phyloP scores from a whole-genome alignment of 2,888 invertebrate genomes.

The Drosophila antonietae region DNA sequence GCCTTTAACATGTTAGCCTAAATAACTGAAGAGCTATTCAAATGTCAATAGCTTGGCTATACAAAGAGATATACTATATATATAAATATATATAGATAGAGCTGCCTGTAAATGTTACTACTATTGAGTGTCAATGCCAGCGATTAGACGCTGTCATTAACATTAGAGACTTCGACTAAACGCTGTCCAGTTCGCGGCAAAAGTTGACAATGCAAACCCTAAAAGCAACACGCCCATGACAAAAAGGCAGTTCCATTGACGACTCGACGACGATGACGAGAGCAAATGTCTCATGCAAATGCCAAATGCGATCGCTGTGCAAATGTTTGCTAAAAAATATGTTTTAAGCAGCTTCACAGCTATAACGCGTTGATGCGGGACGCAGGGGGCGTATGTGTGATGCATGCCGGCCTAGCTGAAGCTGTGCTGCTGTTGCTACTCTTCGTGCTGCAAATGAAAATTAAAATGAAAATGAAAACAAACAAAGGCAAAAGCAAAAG shows the following conservation, averaged over 20 bases:
- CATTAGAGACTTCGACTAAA: slow-evolving; percentile 25
- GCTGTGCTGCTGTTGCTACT: not conserved
- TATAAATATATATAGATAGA: not conserved
- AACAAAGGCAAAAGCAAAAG: slow-evolving; percentile 7
- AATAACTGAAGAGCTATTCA: not conserved
- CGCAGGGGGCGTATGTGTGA: slow-evolving; percentile 60
- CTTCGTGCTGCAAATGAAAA: slow-evolving; percentile 11
- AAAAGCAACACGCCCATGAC: slow-evolving; percentile 30
- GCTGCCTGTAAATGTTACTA: not conserved
- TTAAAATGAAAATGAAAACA: slow-evolving; percentile 23
- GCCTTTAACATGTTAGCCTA: not conserved
- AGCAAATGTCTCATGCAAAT: slow-evolving; percentile 48
- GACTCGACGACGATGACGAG: slow-evolving; percentile 19
- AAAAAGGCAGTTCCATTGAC: slow-evolving; percentile 33
- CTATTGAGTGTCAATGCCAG: slow-evolving; percentile 42
- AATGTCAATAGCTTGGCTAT: not conserved
- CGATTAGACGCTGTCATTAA: slow-evolving; percentile 48
- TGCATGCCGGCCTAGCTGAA: slow-evolving; percentile 35
- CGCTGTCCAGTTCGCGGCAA: not conserved
- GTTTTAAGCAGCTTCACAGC: slow-evolving; percentile 3
- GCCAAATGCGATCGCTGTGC: slow-evolving; percentile 37
- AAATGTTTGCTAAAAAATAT: slow-evolving; percentile 65
- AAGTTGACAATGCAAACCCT: slow-evolving; percentile 3
- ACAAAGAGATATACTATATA: not conserved
- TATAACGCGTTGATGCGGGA: slow-evolving; percentile 15